A percentile compares a stretch with the other conserved stretches of the same genome.
These are phyloP conservation scores for Sturmia bella DNA, from an alignment of 2,888 invertebrate genomes.

Conservation along the genomic window DNA sequence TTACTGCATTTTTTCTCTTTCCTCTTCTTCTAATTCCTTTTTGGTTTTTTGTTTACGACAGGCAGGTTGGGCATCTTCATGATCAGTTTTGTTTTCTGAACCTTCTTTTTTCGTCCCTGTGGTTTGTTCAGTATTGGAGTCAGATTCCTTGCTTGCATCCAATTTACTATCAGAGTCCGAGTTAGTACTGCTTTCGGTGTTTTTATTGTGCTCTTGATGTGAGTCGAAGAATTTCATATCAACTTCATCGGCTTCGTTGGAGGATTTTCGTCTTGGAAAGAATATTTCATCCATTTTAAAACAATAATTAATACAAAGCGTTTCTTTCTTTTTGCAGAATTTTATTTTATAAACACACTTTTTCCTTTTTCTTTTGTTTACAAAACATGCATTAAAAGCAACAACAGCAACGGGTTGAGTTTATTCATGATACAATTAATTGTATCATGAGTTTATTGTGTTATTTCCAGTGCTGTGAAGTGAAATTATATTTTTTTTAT, in stretches of 20 bases:
- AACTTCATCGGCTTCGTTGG: constrained; percentile 74
- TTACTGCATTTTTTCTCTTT: constrained; percentile 97
- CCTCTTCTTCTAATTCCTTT: constrained; percentile 95
- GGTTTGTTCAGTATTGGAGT: constrained; percentile 21
- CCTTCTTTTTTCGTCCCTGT: constrained; percentile 50
- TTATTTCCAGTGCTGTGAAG: neutral
- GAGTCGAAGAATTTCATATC: constrained; percentile 77
- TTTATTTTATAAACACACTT: neutral
- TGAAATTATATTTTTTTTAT: neutral
- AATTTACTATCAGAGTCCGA: constrained; percentile 47
- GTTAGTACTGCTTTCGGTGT: constrained; percentile 46
- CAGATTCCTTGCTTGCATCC: constrained; percentile 49
- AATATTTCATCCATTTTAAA: constrained; percentile 77
- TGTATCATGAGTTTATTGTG: neutral
- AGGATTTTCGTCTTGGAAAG: constrained; percentile 72
- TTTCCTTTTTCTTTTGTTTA: constrained; percentile 4
- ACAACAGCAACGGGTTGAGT: neutral
- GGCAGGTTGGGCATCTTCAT: constrained; percentile 65
- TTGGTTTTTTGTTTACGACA: constrained; percentile 88
- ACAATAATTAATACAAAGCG: neutral
- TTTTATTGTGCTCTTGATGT: constrained; percentile 44
- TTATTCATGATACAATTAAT: too few relatives aligned
- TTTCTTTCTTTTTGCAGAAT: neutral
- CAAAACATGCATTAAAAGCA: neutral
- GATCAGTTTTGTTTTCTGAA: constrained; percentile 46